Base-by-base conservation (phyloP, 2,113 vertebrate genomes). In the Chinchilla lanigera region DNA sequence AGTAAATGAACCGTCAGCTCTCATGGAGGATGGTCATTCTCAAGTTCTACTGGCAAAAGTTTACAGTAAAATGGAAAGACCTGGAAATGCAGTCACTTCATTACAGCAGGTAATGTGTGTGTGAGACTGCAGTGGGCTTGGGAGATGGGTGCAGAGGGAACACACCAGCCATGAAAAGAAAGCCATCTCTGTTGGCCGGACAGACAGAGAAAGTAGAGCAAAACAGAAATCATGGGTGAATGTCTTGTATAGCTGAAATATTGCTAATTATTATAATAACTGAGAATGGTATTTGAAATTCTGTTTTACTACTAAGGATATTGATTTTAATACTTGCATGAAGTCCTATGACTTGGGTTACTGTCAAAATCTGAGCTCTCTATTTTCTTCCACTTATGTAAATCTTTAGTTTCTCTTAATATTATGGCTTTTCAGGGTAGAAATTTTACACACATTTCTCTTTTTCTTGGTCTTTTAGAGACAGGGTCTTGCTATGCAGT, bases 31-130 rank as follows among this genome's bases (percentile, higher is more conserved):
- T 97, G 99, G 99, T 82, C 99, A 99, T 82, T 99, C 99, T 97
- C 99, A 99, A 30, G 98, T 99, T 95, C 99, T 99, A 96, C 98
- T 99, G 96, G 99, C 99, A 96, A 99, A 99, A 98, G 98, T 99
- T 95, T 99, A 99, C 96, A 99, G 98, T 98, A 99, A 99, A 98
- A 99, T 99, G 97, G 99, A 99, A 84, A 99, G 99, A 98, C 99
- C 97, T 78, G 99, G 99, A 9, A 99, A 99, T 87, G 99, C 99
- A 60, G 80, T 99, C 85, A 90, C 98, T 95, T 99, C 99, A 5
- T 98, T 99, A 65, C 99, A 99, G 26, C 99, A 99, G 98, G 99
- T 99, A 98, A 98, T 2, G 54, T 71, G 4, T 50, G 24, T 38
- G 1, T 73, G 5, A 56, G 3, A 28, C 17, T 61, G 67, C 30